phyloP scores from a whole-genome alignment of 2,113 vertebrate genomes.

The Corythaeola cristata region DNA sequence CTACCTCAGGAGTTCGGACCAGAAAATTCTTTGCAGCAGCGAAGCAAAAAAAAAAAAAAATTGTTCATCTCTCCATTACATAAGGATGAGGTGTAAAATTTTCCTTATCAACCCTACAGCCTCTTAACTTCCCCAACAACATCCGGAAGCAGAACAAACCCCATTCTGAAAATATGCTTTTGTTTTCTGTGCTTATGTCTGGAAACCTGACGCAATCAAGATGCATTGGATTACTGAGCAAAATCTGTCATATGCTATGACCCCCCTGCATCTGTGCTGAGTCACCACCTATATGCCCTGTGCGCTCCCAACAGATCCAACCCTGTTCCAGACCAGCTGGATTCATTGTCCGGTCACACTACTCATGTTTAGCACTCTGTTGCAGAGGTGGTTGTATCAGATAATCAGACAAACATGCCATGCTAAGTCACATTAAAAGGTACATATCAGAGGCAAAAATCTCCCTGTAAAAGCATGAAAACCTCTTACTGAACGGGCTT shows the following conservation, averaged over 20 bases:
- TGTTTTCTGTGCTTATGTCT: neutral
- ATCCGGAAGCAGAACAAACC: neutral
- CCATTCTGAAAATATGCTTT: neutral
- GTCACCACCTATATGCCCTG: accelerated
- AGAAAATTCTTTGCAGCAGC: neutral
- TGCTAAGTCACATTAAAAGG: neutral
- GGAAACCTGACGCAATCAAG: neutral
- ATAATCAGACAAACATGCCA: neutral
- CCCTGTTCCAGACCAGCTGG: neutral
- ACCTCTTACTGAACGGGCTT: neutral
- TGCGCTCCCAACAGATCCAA: neutral
- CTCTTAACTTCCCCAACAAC: neutral
- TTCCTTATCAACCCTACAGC: neutral
- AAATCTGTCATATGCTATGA: neutral
- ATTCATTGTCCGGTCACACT: neutral
- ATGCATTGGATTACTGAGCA: neutral
- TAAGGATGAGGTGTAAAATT: neutral
- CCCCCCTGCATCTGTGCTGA: neutral
- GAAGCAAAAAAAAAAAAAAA: neutral
- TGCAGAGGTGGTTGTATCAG: neutral
- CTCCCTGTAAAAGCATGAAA: neutral
- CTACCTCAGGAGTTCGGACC: neutral
- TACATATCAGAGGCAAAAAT: neutral
- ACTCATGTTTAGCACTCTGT: neutral
- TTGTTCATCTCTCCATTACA: neutral